Evolutionary conservation across 2,797 vertebrate genomes (phyloP), one percentile per base, ranked within the genome.

Genomic region (Phaenicophaeus curvirostris): DNA sequence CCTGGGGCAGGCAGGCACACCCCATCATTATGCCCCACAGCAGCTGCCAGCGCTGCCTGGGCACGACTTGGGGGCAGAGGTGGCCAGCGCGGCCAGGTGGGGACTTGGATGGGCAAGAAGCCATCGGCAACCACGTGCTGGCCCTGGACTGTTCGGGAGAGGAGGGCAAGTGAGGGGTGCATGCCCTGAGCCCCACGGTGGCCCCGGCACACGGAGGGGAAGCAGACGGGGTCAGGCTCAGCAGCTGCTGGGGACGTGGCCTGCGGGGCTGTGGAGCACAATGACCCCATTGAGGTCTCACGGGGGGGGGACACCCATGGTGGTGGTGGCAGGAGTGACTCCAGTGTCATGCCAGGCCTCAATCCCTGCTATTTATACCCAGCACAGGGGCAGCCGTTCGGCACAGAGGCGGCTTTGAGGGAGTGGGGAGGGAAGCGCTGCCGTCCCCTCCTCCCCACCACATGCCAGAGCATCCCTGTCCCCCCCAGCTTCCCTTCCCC

Each of bases 1-100:
- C 94, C 90, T 55, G 61, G 59, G 86, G 93, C 89, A 14, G 44
- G 11, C 82, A 33, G 66, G 41, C 61, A 79, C 95, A 90, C 95
- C 96, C 95, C 93, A 11, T 76, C 85, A 87, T 96, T 88, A 91
- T 39, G 7, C 74, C 88, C 82, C 73, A 54, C 67, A n/a, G 92
- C 94, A 77, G 93, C 93, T 94, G 94, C 89, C 50, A 76, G 86
- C 57, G 42, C 83, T 93, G 89, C 94, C 89, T 44, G 53, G 92
- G 93, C 91, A 78, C 35, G 86, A 91, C 89, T 57, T 63, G 92
- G 72, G 42, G 50, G 41, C 46, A 19, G 44, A 74, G 80, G 19
- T 15, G 13, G 50, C 13, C 13, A 12, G 59, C 66, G 27, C 1
- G 39, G 88, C 33, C 37, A 15, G 31, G 37, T 50, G 77, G 85